Percentiles rank a stretch among this genome's conserved stretches.
phyloP scores from a whole-genome alignment of 2,888 invertebrate genomes.

The Ectobius pallidus region DNA sequence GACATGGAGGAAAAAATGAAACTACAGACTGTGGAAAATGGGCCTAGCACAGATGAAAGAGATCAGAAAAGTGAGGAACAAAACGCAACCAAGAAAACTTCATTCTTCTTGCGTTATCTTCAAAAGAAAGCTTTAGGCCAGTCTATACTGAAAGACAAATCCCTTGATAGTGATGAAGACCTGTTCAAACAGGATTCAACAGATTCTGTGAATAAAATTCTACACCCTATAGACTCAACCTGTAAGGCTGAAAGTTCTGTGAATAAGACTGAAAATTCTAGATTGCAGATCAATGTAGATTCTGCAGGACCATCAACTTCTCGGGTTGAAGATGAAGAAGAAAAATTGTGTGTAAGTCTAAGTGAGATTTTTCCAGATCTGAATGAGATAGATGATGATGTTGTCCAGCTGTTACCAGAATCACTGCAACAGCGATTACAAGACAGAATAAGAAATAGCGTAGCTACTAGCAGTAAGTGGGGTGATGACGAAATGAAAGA shows the following conservation, averaged over 20 bases:
- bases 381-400: constrained; percentile 53
- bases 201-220: not conserved
- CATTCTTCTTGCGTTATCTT: constrained; percentile 52
- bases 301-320: not conserved
- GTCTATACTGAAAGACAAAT: not conserved
- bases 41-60: too few species aligned
- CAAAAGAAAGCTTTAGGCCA: constrained; percentile 44
- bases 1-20: constrained; percentile 47
- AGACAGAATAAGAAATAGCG: not conserved
- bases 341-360: constrained; percentile 46
- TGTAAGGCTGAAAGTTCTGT: not conserved
- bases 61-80: too few species aligned
- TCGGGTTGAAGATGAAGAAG: not conserved
- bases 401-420: constrained; percentile 54
- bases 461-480: too few species aligned
- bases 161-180: constrained; percentile 19
- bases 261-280: not conserved
- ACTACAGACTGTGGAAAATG: not conserved
- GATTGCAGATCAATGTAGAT: not conserved
- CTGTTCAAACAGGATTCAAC: constrained; percentile 4
- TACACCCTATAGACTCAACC: not conserved
- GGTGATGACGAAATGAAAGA: too few species aligned
- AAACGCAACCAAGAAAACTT: constrained; percentile 46
- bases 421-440: constrained; percentile 49
- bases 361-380: constrained; percentile 57